phyloP scores from a whole-genome alignment of 2,113 vertebrate genomes.

The Python bivittatus region DNA sequence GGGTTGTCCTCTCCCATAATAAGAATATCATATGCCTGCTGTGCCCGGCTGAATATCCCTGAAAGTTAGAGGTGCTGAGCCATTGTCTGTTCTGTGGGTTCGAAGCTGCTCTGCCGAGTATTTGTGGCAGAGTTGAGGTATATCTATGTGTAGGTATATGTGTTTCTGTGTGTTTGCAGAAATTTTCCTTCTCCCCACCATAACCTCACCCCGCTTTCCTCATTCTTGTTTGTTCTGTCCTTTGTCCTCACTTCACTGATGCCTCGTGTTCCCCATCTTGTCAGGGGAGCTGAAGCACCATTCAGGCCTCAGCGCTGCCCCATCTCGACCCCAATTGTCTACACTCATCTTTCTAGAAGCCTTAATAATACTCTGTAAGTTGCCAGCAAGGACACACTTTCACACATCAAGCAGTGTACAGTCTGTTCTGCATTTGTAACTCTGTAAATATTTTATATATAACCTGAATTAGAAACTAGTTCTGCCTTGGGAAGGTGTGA shows the following conservation, averaged over 20 bases:
- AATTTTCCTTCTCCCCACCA: neutral
- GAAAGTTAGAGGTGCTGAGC: neutral
- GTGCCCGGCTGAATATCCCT: neutral
- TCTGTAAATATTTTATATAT: constrained; percentile 40
- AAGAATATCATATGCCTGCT: neutral
- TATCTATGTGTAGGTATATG: neutral
- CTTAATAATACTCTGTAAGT: constrained; percentile 3
- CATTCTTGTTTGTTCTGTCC: neutral
- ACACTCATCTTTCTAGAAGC: constrained; percentile 15
- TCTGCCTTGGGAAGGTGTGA: neutral
- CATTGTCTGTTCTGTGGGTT: neutral
- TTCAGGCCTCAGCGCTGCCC: neutral
- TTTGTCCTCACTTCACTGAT: neutral
- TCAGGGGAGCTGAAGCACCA: neutral
- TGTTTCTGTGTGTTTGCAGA: neutral
- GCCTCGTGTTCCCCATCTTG: neutral
- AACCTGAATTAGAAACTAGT: neutral
- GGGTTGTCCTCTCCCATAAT: neutral
- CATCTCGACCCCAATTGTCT: constrained; percentile 26
- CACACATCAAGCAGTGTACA: neutral
- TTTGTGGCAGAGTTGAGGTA: neutral
- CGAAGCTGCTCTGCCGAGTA: neutral
- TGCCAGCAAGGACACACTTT: neutral
- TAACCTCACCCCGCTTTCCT: neutral
- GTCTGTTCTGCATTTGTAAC: neutral